Evolutionary conservation across 2,888 invertebrate species (phyloP), one percentile per base, ranked within the genome.

Genomic region (Electrophaes corylata): DNA sequence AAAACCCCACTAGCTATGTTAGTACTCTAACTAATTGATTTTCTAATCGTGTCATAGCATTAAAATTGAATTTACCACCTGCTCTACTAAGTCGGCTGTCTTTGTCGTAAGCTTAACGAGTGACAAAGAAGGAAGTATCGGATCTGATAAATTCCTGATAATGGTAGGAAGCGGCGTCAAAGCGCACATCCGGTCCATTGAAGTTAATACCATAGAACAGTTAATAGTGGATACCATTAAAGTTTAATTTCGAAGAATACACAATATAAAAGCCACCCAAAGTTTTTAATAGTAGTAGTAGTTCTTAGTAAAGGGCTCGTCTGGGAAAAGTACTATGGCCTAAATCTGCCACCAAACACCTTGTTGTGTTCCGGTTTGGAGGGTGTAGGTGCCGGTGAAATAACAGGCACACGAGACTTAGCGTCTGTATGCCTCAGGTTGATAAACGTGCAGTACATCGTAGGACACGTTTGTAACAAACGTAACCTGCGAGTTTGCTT

Each of bases 51-150:
- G 82, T 81, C 75, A 79, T 78, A 71, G 75, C 79, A 79, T 83
- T 78, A 76, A 81, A 84, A 86, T 84, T 84, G 79, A 84, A 88
- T 89, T 86, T 87, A 72, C 79, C 82, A 85, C 84, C 83, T 84
- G 85, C 75, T 75, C 74, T 66, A 66, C 62, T 58, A 53, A 53
- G 29, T 56, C 31, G 29, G 56, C 65, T 50, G 23, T 67, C 68
- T 67, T 68, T 67, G 62, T 71, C 68, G 68, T 55, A 67, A 64
- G 65, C 55, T 65, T 60, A 53, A 58, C 66, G 62, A 60, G 67
- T 67, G 67, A 72, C 56, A 72, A 75, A 71, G 76, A 80, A 55
- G 49, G 68, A 66, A 47, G 33, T 68, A 74, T 65, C 40, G 64
- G 68, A 65, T 70, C 68, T 65, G 70, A 73, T 72, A 69, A 73